phyloP scores from a whole-genome alignment of 2,888 invertebrate species.

The Byasa hedistus region DNA sequence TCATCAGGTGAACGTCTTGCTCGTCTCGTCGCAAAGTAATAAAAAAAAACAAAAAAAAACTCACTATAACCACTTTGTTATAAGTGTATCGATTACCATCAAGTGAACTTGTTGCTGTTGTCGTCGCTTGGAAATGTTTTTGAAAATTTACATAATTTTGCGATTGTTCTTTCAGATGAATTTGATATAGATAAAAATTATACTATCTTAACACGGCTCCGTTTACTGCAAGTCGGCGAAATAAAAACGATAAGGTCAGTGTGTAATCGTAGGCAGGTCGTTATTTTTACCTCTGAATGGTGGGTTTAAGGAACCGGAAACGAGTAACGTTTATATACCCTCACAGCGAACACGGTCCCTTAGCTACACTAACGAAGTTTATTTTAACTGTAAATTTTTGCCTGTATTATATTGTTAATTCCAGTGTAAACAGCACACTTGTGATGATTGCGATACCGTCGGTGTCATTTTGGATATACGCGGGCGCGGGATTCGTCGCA shows the following conservation, averaged over 20 bases:
- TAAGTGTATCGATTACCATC: no score
- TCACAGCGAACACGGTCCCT: no score
- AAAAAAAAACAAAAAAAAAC: no score
- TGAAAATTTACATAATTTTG: neutral
- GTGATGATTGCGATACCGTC: constrained; percentile 23
- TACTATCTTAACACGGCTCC: constrained; percentile 9
- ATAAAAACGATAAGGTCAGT: constrained; percentile 16
- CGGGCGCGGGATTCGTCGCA: constrained; percentile 33
- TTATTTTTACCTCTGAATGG: no score
- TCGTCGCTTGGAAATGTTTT: neutral
- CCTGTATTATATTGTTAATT: constrained; percentile 10
- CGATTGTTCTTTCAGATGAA: constrained; percentile 11
- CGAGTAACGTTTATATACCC: no score
- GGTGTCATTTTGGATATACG: constrained; percentile 33
- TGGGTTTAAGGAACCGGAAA: no score
- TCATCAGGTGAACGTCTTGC: no score
- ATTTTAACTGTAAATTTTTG: no score
- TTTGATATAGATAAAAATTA: constrained; percentile 12
- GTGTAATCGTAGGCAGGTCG: neutral
- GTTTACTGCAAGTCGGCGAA: constrained; percentile 11
- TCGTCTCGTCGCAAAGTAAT: no score
- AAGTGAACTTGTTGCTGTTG: neutral
- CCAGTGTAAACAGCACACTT: constrained; percentile 31
- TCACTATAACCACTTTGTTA: no score
- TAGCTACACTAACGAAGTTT: no score